Base-by-base conservation (phyloP, 1,140 invertebrate species). In the Eueides isabella region DNA sequence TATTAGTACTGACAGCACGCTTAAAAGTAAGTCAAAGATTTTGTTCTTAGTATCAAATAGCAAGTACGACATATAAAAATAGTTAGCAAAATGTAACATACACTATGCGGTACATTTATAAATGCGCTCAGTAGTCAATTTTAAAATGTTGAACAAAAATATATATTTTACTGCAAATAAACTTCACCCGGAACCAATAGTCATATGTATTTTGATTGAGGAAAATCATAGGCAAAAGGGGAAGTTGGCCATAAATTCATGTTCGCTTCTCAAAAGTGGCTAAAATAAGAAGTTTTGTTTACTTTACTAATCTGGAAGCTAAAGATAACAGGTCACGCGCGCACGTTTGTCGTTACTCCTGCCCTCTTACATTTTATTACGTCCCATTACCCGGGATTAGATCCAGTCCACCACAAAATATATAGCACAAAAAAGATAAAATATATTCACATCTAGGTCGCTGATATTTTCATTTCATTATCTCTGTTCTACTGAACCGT, bases 321-420 rank as follows among this genome's bases (percentile, higher is more conserved):
- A 61, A 41, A 63, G 73, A 66, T 71, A 75, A 75, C 73, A 71
- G 67, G 73, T 75, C 85, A 90, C 87, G 88, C 80, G 83, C 88
- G 84, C 88, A 88, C 87, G 89, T 88, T 85, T 87, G 84, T 82
- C 88, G 86, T 90, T 86, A 89, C 80, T 82, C 73, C 80, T 84
- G 73, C 81, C 81, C 87, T 90, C 87, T 89, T 88, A 92, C 90
- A 90, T 87, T 92, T 90, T 92, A 91, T 89, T 90, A 83, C 82
- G 76, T 80, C 78, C 87, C 88, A 90, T 92, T 90, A 92, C 86
- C 85, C 84, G 80, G 80, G 82, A 89, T 89, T 89, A 91, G 86
- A 84, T 86, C 81, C 71, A 55, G 41, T 63, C 38, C 62, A 65
- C 71, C 71, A 48, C 30, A 55, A 41, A 29, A 72, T 55, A 65